These are phyloP conservation scores for Masticophis lateralis DNA, from an alignment of 2,797 vertebrate genomes.

Conservation along the genomic window DNA sequence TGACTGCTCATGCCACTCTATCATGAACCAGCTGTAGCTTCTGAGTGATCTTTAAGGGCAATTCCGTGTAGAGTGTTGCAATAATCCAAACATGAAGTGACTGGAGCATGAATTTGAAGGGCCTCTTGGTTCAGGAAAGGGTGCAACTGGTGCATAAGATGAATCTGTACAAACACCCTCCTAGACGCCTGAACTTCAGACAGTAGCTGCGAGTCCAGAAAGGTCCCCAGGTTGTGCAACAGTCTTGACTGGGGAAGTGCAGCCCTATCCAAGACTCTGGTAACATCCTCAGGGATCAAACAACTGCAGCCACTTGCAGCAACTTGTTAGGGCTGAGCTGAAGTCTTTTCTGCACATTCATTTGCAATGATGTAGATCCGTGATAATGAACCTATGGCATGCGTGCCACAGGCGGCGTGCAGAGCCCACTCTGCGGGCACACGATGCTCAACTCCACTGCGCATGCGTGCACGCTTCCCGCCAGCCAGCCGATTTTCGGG, in stretches of 20 bases:
- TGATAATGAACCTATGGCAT: too few species aligned
- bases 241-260: not conserved
- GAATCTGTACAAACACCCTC: not conserved
- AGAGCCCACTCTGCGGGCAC: too few species aligned
- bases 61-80: not conserved
- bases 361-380: not conserved
- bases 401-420: too few species aligned
- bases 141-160: not conserved
- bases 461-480: too few species aligned
- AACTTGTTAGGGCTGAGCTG: not conserved
- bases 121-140: not conserved
- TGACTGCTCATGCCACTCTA: not conserved
- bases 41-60: not conserved
- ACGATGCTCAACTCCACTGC: accelerated
- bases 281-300: not conserved
- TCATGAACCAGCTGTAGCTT: not conserved
- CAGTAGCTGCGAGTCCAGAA: not conserved
- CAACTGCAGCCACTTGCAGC: not conserved
- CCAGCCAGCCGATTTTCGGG: too few species aligned
- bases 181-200: not conserved
- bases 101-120: not conserved
- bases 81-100: not conserved
- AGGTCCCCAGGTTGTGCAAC: not conserved
- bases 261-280: not conserved
- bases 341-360: not conserved